Base-by-base conservation (phyloP, 2,797 vertebrate species). In the Crocidura indochinensis region DNA sequence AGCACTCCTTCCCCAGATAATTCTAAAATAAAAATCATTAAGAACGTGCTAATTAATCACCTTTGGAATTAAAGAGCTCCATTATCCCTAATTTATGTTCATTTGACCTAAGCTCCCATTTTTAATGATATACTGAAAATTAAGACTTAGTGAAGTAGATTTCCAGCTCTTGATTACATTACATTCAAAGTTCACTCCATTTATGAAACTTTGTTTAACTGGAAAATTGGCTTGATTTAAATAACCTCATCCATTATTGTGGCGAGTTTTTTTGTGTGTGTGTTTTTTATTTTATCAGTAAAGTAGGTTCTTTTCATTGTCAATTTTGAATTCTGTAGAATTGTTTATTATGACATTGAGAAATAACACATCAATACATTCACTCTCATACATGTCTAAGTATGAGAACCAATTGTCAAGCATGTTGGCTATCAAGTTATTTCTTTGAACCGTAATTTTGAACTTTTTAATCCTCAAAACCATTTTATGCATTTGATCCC, bases 11-110 rank as follows among this genome's bases (percentile, higher is more conserved):
- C 64, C 53, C 62, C 75, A 84, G 84, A 47, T 65, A 44, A 79
- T 72, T 94, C 3, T 62, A 72, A 92, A 92, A 62, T 79, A 83
- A 60, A 94, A 94, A 88, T 83, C 38, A 93, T 91, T 92, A 93
- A 65, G 22, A 87, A 51, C 10, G 0, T 76, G 8, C 47, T 92
- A 88, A 88, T 71, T 90, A 94, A 90, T 92, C 92, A 86, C 29
- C 4, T 6, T 77, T 94, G 38, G 4, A 75, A 92, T 87, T 81
- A 81, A 88, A 88, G 12, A 88, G 10, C 38, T 62, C 26, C 56
- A 68, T 88, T 87, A 85, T 78, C 26, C 29, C 31, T 92, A 77
- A 94, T 78, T 88, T 72, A 86, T 53, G 27, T 91, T 95, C 60
- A 84, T 84, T 92, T 94, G 67, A 87, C n/a, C n/a, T 84, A 84